phyloP scores from a whole-genome alignment of 2,113 vertebrate species.

The Megaceryle maxima region DNA sequence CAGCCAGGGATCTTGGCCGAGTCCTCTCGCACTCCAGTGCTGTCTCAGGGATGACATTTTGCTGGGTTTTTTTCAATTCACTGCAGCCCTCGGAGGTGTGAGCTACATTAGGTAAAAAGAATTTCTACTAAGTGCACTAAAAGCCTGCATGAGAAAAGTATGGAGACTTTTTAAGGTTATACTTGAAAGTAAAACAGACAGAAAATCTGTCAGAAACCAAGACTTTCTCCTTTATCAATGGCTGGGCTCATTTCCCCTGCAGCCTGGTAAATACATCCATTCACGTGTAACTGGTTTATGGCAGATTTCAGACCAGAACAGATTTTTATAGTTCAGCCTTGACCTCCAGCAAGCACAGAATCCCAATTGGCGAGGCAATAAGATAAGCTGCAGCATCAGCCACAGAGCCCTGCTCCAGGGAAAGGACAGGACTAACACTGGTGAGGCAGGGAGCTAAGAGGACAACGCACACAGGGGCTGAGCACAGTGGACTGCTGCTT shows the following conservation, averaged over 20 bases:
- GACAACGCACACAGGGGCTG: background rate
- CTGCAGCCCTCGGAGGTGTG: background rate
- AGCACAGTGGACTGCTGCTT: background rate
- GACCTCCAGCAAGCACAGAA: background rate
- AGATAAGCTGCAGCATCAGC: background rate
- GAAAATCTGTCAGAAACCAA: background rate
- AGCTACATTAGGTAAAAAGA: background rate
- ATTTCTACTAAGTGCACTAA: background rate
- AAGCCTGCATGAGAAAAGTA: background rate
- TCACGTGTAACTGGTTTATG: background rate
- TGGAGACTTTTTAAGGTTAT: background rate
- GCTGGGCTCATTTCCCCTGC: background rate
- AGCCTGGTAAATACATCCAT: background rate
- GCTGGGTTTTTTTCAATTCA: background rate
- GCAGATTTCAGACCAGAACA: background rate
- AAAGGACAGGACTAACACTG: background rate
- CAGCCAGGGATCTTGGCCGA: background rate
- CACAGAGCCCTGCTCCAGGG: background rate
- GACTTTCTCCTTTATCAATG: background rate
- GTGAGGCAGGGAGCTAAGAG: background rate
- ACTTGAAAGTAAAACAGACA: background rate
- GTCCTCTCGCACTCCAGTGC: background rate
- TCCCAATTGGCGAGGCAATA: background rate
- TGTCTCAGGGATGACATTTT: background rate
- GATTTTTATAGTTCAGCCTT: slow-evolving; percentile 7